Percentiles rank a stretch among this genome's conserved stretches.
Conservation (phyloP, 2,888 invertebrate species). For the Cosmia pyralina region DNA sequence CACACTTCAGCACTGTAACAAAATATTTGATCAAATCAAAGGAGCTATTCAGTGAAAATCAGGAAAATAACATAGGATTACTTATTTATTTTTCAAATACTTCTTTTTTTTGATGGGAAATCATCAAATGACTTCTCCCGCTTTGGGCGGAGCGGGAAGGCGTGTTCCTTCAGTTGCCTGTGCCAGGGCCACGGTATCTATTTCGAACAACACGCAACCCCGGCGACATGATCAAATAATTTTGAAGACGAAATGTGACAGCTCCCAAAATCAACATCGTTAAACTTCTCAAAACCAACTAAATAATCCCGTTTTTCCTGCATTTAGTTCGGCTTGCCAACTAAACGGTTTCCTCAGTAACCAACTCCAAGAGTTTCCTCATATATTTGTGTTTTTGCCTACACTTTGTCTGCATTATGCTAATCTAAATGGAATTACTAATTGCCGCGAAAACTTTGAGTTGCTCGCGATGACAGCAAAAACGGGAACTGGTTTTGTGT, state of each 20-base stretch:
- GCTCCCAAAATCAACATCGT: background rate
- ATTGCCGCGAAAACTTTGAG: conserved; percentile 59
- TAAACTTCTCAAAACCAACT: background rate
- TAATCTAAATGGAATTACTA: conserved; percentile 64
- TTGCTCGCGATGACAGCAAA: conserved; percentile 55
- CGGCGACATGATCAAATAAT: background rate
- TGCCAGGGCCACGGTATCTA: too few species aligned
- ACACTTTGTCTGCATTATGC: conserved; percentile 61
- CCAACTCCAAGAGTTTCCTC: conserved; percentile 58
- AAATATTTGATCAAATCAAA: background rate
- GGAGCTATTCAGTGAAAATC: background rate
- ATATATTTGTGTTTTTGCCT: conserved; percentile 65
- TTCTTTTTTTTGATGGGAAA: too few species aligned
- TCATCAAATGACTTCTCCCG: too few species aligned
- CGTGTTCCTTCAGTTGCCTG: too few species aligned
- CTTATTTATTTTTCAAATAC: too few species aligned
- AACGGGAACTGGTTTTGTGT: conserved; percentile 59
- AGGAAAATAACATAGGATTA: too few species aligned
- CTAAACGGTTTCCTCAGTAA: conserved; percentile 51
- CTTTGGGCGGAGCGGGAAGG: too few species aligned
- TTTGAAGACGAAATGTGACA: background rate
- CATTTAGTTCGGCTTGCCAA: conserved; percentile 40
- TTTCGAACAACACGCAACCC: too few species aligned
- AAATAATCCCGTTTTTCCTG: conserved; percentile 46
- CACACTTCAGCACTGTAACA: background rate